phyloP scores from a whole-genome alignment of 2,113 vertebrate genomes.

The Cromileptes altivelis region DNA sequence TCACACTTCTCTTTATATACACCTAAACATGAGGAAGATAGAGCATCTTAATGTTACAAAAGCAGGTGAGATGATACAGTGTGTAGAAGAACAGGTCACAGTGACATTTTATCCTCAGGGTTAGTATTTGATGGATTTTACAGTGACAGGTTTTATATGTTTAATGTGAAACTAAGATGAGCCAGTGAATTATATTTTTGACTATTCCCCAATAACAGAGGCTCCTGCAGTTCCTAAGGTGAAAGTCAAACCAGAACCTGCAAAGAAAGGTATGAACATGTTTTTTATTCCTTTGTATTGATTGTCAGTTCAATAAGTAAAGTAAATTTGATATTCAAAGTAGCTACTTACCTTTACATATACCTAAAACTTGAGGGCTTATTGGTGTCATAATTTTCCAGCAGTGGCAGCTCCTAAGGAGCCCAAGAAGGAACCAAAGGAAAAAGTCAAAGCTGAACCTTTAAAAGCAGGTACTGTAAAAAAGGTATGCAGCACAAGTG shows the following conservation, averaged over 20 bases:
- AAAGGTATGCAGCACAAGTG: constrained; percentile 50
- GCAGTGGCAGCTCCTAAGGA: background rate
- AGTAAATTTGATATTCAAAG: background rate
- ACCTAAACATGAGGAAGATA: background rate
- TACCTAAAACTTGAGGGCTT: background rate
- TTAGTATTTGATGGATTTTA: background rate
- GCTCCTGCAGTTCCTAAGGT: constrained; percentile 14
- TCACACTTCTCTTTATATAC: background rate
- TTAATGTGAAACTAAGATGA: background rate
- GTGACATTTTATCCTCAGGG: background rate
- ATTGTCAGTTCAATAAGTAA: background rate
- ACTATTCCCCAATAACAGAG: background rate
- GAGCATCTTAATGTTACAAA: background rate
- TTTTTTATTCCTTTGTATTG: background rate
- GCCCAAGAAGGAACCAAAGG: constrained; percentile 1
- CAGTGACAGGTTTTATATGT: background rate
- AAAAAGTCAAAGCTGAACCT: background rate
- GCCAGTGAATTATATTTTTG: background rate
- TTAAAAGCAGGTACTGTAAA: constrained; percentile 17
- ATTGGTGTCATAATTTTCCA: background rate
- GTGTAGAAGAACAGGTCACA: background rate
- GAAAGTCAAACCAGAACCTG: constrained; percentile 27
- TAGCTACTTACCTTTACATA: background rate
- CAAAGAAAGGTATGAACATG: constrained; percentile 51
- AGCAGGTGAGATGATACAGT: background rate